Evolutionary conservation across 2,888 invertebrate species (phyloP), one percentile per base, ranked within the genome.

Genomic region (Empis stercorea): DNA sequence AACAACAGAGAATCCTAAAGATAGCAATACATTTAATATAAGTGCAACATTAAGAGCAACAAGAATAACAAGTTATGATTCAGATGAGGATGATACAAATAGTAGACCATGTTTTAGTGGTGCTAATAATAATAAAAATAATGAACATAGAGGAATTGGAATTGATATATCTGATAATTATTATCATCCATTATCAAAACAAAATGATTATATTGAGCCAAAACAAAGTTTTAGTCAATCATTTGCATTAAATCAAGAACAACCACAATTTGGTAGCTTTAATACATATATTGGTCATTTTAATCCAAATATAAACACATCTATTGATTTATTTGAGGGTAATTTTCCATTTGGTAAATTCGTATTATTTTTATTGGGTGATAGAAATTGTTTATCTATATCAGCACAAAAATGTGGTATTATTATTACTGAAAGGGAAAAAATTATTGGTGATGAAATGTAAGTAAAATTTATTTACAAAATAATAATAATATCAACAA

Each of bases 341-440:
- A 7, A 7, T 10, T 54, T 67, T 36, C 56, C 55, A n/a, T 66
- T 55, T 52, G 62, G 61, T 0, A 57, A 57, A 4, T 61, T 65
- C 38, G 54, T 65, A 1, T 30, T 68, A n/a, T 56, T 55, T 20
- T 47, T 66, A 5, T 47, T 53, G 20, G 62, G 61, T 1, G 63
- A 58, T n/a, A 62, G 64, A 3, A 58, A 54, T 51, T 64, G 64
- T 20, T 45, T 68, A 20, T 55, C 58, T 7, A 54, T 58, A n/a
- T 61, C 67, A 0, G 65, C 63, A 6, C 52, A 38, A 13, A 50
- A 47, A 4, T 50, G 47, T 44, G 57, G 57, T 40, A 43, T 58
- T 1, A 55, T 57, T 30, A 63, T 61, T 38, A 52, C 52, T 2
- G 68, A 67, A 39, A 61, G 54, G 15, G 59, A 59, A 36, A 30